phyloP scores from a whole-genome alignment of 2,113 vertebrate species.

The Oreotrochilus melanogaster region DNA sequence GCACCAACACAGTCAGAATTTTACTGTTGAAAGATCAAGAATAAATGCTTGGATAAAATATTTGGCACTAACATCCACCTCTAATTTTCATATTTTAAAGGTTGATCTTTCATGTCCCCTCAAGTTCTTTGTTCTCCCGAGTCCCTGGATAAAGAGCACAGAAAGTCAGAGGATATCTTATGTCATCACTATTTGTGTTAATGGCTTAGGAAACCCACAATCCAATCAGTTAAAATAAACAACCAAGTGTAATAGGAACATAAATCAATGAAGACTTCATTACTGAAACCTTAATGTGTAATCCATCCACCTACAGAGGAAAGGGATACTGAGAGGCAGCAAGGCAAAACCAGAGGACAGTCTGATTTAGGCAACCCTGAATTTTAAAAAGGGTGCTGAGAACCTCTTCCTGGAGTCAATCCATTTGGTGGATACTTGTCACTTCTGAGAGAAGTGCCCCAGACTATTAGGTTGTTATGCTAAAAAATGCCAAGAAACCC shows the following conservation, averaged over 20 bases:
- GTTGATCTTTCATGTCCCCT: neutral
- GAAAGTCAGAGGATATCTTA: conserved; percentile 52
- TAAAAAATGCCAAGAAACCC: neutral
- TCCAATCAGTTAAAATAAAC: conserved; percentile 75
- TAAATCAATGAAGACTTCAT: conserved; percentile 75
- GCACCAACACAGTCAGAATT: neutral
- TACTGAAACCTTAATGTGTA: conserved; percentile 73
- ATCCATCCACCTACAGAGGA: conserved; percentile 67
- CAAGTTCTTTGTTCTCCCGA: conserved; percentile 33
- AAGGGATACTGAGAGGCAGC: conserved; percentile 61
- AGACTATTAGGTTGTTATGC: neutral
- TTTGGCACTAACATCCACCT: conserved; percentile 1
- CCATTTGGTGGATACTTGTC: conserved; percentile 16
- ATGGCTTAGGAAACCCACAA: conserved; percentile 71
- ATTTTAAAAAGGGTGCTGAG: conserved; percentile 48
- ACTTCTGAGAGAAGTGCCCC: neutral
- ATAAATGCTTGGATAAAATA: conserved; percentile 31
- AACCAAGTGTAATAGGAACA: conserved; percentile 66
- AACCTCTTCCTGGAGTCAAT: conserved; percentile 2
- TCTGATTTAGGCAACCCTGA: conserved; percentile 26
- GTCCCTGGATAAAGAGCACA: conserved; percentile 22
- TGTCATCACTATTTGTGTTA: conserved; percentile 74
- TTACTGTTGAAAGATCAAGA: neutral
- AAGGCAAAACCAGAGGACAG: conserved; percentile 52
- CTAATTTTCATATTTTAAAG: conserved; percentile 45